Percentiles rank a stretch among this genome's conserved stretches.
phyloP scores from a whole-genome alignment of 2,113 vertebrate species.

The Brachyhypopomus gauderio region DNA sequence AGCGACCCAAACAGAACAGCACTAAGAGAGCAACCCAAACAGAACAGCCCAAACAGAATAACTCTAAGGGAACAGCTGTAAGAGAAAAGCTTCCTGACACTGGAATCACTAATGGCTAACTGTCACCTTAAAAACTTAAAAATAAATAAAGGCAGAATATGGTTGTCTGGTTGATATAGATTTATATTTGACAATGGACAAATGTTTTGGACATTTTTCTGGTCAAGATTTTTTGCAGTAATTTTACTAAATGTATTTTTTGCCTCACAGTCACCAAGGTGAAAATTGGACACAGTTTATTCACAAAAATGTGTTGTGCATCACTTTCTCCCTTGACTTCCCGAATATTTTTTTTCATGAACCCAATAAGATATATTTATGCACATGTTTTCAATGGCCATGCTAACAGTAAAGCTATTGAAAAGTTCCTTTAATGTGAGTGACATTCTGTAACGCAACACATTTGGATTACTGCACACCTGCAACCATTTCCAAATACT shows the following conservation, averaged over 20 bases:
- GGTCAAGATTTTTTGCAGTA: neutral
- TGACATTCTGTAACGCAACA: too few relatives aligned
- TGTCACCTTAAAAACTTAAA: too few relatives aligned
- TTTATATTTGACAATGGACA: neutral
- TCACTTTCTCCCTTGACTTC: neutral
- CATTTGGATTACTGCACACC: too few relatives aligned
- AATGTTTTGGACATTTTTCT: neutral
- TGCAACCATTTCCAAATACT: too few relatives aligned
- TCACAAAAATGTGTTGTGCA: neutral
- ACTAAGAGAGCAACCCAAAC: conserved; percentile 62
- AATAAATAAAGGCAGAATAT: too few relatives aligned
- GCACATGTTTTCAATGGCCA: too few relatives aligned
- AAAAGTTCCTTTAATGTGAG: too few relatives aligned
- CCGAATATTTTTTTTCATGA: too few relatives aligned
- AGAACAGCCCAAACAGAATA: conserved; percentile 32
- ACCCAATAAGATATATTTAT: too few relatives aligned
- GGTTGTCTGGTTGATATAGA: conserved; percentile 1
- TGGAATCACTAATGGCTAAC: too few relatives aligned
- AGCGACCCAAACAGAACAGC: conserved; percentile 55
- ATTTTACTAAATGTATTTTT: conserved; percentile 26
- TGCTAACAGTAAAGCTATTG: too few relatives aligned
- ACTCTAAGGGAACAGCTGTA: neutral
- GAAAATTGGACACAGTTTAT: neutral
- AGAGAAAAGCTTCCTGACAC: too few relatives aligned
- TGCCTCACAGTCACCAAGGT: neutral